phyloP scores from a whole-genome alignment of 2,797 vertebrate species.

The Glyptemys insculpta region DNA sequence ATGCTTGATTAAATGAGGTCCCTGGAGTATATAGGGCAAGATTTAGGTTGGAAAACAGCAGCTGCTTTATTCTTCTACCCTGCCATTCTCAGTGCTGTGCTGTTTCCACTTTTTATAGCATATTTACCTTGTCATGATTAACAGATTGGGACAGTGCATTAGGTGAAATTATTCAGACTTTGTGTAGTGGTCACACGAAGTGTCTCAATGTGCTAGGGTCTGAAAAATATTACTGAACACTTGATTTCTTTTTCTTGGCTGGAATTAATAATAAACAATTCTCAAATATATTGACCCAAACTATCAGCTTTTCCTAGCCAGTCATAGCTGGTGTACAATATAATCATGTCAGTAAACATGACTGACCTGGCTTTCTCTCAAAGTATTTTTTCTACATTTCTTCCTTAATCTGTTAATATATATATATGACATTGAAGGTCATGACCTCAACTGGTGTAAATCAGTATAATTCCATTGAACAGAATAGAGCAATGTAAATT shows the following conservation, averaged over 20 bases:
- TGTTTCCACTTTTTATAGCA: conserved; percentile 42
- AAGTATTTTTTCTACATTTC: background rate
- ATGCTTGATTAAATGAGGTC: conserved; percentile 78
- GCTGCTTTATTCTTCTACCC: conserved; percentile 67
- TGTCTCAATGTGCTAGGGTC: conserved; percentile 16
- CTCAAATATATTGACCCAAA: background rate
- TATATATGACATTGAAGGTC: fast-evolving
- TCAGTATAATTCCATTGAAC: background rate
- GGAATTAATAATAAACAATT: conserved; percentile 11
- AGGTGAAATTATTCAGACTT: conserved; percentile 47
- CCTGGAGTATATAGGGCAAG: conserved; percentile 69
- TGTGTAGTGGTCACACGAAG: conserved; percentile 38
- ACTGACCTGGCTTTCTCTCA: background rate
- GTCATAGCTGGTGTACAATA: conserved; percentile 28
- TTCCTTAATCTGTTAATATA: background rate
- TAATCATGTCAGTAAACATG: conserved; percentile 28
- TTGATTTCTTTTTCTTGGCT: conserved; percentile 38
- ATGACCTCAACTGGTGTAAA: background rate
- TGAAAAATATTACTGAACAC: conserved; percentile 54
- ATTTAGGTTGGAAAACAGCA: conserved; percentile 76
- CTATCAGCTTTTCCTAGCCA: conserved; percentile 32
- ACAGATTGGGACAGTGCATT: conserved; percentile 38
- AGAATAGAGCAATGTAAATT: background rate
- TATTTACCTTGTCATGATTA: conserved; percentile 60
- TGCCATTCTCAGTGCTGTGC: conserved; percentile 32